phyloP scores from a whole-genome alignment of 2,113 vertebrate genomes.

The Sterrhoptilus dennistouni region DNA sequence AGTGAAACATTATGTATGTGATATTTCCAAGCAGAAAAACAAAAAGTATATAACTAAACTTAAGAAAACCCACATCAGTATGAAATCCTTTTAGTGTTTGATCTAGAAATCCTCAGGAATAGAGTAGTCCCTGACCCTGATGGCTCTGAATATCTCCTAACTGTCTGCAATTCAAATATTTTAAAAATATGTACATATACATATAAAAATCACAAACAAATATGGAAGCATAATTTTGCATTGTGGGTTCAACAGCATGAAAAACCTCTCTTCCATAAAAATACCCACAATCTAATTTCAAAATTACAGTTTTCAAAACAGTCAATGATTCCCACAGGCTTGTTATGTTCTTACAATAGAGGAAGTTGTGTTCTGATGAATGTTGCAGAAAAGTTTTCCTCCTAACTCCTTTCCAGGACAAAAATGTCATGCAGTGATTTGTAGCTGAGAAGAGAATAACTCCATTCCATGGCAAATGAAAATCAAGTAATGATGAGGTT shows the following conservation, averaged over 20 bases:
- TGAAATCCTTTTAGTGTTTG: not conserved
- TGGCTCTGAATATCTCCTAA: not conserved
- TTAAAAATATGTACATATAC: not conserved
- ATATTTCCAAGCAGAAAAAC: not conserved
- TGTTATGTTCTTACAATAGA: not conserved
- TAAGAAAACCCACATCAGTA: not conserved
- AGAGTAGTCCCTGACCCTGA: not conserved
- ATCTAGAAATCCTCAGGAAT: not conserved
- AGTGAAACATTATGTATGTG: rapidly evolving
- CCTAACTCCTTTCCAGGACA: not conserved
- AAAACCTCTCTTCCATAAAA: not conserved
- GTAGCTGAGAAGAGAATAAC: not conserved
- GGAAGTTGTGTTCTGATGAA: not conserved
- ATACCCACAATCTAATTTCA: not conserved
- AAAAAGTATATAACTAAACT: not conserved
- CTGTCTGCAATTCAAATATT: not conserved
- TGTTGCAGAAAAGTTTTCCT: not conserved
- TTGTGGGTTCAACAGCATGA: not conserved
- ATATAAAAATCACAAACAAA: not conserved
- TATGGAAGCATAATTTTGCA: rapidly evolving
- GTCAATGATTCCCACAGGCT: not conserved
- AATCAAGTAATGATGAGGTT: not conserved
- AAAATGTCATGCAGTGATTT: not conserved
- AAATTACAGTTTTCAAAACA: not conserved
- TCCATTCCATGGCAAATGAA: not conserved